Evolutionary conservation across 2,113 vertebrate species (phyloP).

Genomic region (Zosterops pallidus): DNA sequence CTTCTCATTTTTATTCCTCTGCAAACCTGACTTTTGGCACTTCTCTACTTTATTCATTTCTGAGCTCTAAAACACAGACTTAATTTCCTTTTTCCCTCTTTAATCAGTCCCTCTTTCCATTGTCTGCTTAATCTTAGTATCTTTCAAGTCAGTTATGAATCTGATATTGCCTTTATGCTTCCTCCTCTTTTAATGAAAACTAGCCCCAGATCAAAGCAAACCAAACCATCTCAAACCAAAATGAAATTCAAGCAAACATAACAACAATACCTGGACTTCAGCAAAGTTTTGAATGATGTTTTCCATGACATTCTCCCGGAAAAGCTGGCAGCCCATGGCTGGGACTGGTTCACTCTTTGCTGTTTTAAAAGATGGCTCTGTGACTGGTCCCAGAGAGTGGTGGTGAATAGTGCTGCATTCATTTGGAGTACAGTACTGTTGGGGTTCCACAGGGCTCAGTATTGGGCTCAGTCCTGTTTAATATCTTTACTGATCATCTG

Average conservation of each 20-base stretch:
- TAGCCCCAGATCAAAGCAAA: background rate
- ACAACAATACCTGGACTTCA: background rate
- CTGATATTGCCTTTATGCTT: background rate
- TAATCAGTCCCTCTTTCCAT: background rate
- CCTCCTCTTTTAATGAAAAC: background rate
- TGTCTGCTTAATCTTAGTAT: background rate
- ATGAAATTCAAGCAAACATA: background rate
- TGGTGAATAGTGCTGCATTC: background rate
- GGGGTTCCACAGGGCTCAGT: background rate
- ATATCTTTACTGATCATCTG: background rate
- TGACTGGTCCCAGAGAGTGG: background rate
- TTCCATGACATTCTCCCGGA: background rate
- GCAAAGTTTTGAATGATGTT: background rate
- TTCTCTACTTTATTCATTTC: background rate
- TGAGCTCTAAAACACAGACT: background rate
- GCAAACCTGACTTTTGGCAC: background rate
- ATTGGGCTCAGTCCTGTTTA: background rate
- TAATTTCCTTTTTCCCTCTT: background rate
- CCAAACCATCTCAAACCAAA: background rate
- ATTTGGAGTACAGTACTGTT: accelerated
- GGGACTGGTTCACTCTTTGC: background rate
- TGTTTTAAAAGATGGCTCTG: background rate
- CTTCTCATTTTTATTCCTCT: background rate
- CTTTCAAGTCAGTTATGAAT: background rate
- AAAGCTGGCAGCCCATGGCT: background rate